Evolutionary conservation across 1,140 invertebrate species (phyloP).

Genomic region (Neodiprion lecontei): DNA sequence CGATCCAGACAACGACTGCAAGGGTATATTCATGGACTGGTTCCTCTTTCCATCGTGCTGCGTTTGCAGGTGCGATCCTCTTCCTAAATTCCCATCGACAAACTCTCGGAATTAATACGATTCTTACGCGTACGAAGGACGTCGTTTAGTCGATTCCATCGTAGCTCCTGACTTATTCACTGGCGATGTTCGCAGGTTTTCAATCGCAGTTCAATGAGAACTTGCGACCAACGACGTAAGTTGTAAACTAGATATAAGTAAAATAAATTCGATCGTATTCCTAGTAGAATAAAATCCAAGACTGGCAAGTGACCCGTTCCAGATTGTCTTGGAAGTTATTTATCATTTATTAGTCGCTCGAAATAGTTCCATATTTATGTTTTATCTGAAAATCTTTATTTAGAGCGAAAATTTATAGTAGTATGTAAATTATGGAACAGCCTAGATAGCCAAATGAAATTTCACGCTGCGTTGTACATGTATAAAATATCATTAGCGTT

Average conservation of each 20-base stretch:
- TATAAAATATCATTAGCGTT: neutral
- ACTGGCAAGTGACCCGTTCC: neutral
- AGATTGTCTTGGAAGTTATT: neutral
- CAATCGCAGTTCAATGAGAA: neutral
- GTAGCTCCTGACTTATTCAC: neutral
- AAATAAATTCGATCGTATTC: conserved; percentile 3
- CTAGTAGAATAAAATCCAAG: neutral
- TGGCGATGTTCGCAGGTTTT: too few relatives aligned
- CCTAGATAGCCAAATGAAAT: conserved; percentile 7
- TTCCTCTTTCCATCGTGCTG: conserved; percentile 94
- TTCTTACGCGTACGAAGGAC: neutral
- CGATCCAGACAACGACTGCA: conserved; percentile 92
- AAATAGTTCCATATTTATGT: conserved; percentile 1
- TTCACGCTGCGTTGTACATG: neutral
- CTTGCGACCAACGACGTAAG: neutral
- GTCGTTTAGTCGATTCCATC: neutral
- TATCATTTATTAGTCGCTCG: neutral
- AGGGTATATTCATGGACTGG: conserved; percentile 96
- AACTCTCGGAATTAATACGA: conserved; percentile 6
- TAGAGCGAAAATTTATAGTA: neutral
- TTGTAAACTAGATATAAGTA: neutral
- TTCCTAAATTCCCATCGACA: conserved; percentile 19
- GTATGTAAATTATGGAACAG: neutral
- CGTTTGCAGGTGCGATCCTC: conserved; percentile 81
- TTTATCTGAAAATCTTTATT: neutral